Base-by-base conservation (phyloP, 2,797 vertebrate genomes). In the Threskiornis aethiopicus region DNA sequence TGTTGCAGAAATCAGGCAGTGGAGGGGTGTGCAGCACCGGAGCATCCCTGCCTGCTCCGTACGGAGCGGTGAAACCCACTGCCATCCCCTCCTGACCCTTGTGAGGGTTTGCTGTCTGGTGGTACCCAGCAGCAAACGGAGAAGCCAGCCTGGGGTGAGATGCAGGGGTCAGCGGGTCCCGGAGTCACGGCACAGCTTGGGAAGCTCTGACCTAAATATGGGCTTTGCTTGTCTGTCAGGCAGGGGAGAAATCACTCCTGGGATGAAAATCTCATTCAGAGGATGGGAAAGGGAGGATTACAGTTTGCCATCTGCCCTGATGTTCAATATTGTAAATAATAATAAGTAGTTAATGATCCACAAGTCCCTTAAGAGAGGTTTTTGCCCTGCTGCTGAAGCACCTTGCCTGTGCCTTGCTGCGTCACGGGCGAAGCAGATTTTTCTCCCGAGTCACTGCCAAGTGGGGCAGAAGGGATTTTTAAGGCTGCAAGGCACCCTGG, bases 161-260 rank as follows among this genome's bases (percentile, higher is more conserved):
- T n/a, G 16, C 9, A 2, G 29, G 21, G 82, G 66, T 90, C 86
- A 82, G 62, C 2, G 8, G 49, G 47, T 84, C 73, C 73, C 0
- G 0, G 51, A 31, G 83, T 79, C 78, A 11, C 0, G 4, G 55
- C 54, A 28, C 19, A 10, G 81, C 78, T 3, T 6, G 15, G 62
- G 29, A 6, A 83, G 49, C 67, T 54, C 69, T 92, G 93, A 93
- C 94, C 91, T 75, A 55, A 66, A 93, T 90, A n/a, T 5, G 59
- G 46, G 84, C 64, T 92, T 62, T 70, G 39, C 54, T 72, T 16
- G 51, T 64, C 71, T 80, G 47, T 31, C 1, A 0, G 64, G 31
- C 29, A 46, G 42, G 25, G 51, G 31, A 79, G 46, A 46, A 72
- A 76, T 24, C 49, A 14, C 49, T 67, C 19, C 70, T 28, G 41